Evolutionary conservation across 2,113 vertebrate genomes (phyloP), one percentile per base, ranked within the genome.

Genomic region (Pandion haliaetus): DNA sequence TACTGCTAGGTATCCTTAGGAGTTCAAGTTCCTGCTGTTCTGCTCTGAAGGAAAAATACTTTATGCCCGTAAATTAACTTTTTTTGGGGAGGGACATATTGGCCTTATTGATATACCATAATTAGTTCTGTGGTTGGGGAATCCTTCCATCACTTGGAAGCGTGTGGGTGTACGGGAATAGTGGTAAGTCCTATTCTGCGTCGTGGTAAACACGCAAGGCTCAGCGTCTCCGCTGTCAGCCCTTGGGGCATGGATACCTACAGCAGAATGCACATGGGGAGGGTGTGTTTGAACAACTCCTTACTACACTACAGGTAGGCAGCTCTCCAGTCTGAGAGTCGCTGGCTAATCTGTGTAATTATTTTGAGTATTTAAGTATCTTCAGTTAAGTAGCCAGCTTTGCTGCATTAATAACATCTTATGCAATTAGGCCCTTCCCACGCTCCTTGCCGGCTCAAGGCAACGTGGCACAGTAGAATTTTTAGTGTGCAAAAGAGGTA

Each of bases 341-440:
- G 1, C 82, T 91, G 92, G 58, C 72, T 97, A 92, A 95, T 91
- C 97, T 55, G 74, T 57, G 81, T 62, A 79, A 95, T 95, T 94
- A 95, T 85, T 95, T 54, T 32, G 88, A 87, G 94, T 93, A 61
- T 95, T 93, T 97, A 95, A 97, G 89, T 76, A 85, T 67, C 69
- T 95, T 58, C 80, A 54, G 90, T 80, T 97, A 97, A 96, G 94
- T 79, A 87, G 77, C 17, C 72, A 73, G 94, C 86, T 97, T 96
- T 95, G 91, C 95, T 94, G 88, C 86, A 81, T 61, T 97, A 91
- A 92, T 49, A 82, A 42, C 91, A 9, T 90, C 82, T 97, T 96
- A 92, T 0, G 25, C 94, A 96, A 95, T 15, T 34, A 79, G 82
- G 70, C 79, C 84, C 93, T 94, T 93, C 95, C 95, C 93, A 93